phyloP scores from a whole-genome alignment of 2,797 vertebrate genomes.

The Epinephelus malabaricus region DNA sequence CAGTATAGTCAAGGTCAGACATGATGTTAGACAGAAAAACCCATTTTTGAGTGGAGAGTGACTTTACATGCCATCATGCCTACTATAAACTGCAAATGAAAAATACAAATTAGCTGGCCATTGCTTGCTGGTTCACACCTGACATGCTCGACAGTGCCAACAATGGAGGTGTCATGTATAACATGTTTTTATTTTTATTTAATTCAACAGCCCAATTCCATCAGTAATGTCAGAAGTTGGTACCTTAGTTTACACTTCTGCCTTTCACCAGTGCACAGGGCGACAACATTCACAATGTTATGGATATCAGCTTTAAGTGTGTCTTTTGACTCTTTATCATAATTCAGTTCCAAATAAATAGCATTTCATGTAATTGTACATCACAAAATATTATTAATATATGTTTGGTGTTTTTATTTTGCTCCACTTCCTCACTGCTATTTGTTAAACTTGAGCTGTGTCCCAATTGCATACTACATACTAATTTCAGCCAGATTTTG shows the following conservation, averaged over 20 bases:
- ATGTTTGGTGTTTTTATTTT: slow-evolving; percentile 53
- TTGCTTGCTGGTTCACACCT: neutral
- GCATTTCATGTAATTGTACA: slow-evolving; percentile 38
- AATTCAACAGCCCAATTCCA: neutral
- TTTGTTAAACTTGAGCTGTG: slow-evolving; percentile 79
- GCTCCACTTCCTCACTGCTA: slow-evolving; percentile 74
- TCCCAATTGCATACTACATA: slow-evolving; percentile 64
- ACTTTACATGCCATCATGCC: neutral
- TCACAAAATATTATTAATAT: slow-evolving; percentile 32
- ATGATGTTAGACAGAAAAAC: too few relatives aligned
- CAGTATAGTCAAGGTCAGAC: too few relatives aligned
- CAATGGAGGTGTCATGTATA: too few relatives aligned
- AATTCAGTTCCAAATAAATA: slow-evolving; percentile 13
- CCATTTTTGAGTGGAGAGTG: too few relatives aligned
- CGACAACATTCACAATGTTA: neutral
- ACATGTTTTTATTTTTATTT: neutral
- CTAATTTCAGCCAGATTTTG: neutral
- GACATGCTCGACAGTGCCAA: neutral
- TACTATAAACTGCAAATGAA: neutral
- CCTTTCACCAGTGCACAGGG: neutral
- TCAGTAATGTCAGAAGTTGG: neutral
- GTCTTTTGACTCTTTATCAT: slow-evolving; percentile 50
- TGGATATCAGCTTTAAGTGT: slow-evolving; percentile 65
- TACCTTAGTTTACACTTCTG: neutral
- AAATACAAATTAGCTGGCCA: neutral